Conservation (phyloP, 2,797 vertebrate species). For the Pristis pectinata region DNA sequence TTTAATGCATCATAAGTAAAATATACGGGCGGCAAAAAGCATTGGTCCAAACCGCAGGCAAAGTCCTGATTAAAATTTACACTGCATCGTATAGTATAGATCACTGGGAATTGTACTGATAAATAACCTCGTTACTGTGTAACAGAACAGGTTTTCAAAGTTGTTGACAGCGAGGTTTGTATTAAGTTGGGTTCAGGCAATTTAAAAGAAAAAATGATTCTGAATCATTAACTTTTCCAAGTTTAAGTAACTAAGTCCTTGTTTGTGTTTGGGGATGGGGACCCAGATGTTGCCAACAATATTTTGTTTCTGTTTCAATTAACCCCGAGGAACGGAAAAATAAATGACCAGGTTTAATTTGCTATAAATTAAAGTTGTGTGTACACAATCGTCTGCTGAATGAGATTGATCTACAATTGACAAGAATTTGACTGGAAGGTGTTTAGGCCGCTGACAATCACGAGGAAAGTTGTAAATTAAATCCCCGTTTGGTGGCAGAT, state of each 20-base stretch:
- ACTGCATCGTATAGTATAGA: neutral
- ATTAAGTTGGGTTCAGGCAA: neutral
- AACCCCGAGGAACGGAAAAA: neutral
- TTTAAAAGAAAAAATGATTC: neutral
- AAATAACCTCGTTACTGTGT: neutral
- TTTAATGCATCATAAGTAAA: neutral
- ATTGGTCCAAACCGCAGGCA: accelerated
- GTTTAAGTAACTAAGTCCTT: too few relatives aligned
- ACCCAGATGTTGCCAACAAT: too few relatives aligned
- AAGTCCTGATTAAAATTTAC: neutral
- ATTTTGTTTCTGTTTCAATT: neutral
- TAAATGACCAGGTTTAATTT: neutral
- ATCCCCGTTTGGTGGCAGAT: neutral
- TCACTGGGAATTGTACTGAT: neutral
- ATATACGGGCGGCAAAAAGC: neutral
- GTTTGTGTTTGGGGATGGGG: too few relatives aligned
- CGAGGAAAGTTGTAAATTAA: neutral
- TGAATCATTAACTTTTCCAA: neutral
- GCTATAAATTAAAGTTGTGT: neutral
- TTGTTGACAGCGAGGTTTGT: neutral
- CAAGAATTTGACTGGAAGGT: neutral
- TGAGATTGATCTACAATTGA: neutral
- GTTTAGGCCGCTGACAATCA: neutral
- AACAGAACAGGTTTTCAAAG: neutral
- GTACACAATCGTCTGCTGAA: neutral